Evolutionary conservation across 2,113 vertebrate species (phyloP), one percentile per base, ranked within the genome.

Genomic region (Dolichotis patagonum): DNA sequence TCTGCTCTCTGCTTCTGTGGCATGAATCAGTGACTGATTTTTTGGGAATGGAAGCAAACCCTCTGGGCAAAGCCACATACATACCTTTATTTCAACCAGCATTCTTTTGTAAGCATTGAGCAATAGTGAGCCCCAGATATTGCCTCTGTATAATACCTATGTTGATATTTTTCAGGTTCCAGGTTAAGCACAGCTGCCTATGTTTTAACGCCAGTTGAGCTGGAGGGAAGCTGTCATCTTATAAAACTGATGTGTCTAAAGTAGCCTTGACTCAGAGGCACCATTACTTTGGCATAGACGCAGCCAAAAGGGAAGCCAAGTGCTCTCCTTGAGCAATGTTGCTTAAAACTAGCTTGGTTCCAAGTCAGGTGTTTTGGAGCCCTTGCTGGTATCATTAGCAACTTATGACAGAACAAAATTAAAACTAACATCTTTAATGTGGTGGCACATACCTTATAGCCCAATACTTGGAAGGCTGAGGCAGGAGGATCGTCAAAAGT

Each of bases 11-110:
- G 77, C 20, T 85, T 46, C 69, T 12, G 26, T 62, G 38, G n/a
- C 16, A 86, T 73, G 54, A 96, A 67, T 30, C 7, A 78, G 35
- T 22, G 43, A 63, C 54, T 30, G 24, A 80, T 80, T 54, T 54
- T 54, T 93, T 83, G 63, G 28, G 85, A 85, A 88, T 22, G 8
- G 16, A 91, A 46, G 22, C 46, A 97, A 94, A 96, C 94, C 19
- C 30, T 85, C 80, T 94, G 60, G 35, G 63, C 24, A 71, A 80
- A 83, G 20, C 22, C 75, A 20, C 30, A 62, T 77, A 56, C 63
- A 86, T 11, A 69, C 28, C 67, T 85, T 56, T 91, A 78, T n/a
- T 54, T 85, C 35, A 28, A 16, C 2, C 20, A 91, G 54, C 7
- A 20, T 58, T 84, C 52, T 2, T 89, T 78, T 95, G 1, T 63